These are phyloP conservation scores for Cyanistes caeruleus DNA, from an alignment of 2,113 vertebrate species.

Conservation along the genomic window DNA sequence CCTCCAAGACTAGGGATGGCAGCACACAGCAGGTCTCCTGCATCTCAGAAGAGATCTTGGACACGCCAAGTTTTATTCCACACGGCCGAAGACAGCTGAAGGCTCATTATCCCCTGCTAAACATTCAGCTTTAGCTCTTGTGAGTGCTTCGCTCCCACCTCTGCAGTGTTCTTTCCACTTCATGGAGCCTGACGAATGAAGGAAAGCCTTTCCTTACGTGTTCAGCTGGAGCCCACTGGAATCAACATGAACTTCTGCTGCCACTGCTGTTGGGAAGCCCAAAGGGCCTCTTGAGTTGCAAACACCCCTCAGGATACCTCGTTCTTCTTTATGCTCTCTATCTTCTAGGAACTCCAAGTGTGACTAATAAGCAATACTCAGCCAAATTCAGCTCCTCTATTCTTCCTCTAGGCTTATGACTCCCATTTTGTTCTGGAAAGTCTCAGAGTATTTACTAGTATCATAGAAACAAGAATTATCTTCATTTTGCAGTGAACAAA, in stretches of 20 bases:
- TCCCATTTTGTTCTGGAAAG: neutral
- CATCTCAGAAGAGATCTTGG: neutral
- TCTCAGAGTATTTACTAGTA: neutral
- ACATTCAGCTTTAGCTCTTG: slow-evolving; percentile 57
- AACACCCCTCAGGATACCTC: slow-evolving; percentile 25
- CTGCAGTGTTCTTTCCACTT: slow-evolving; percentile 57
- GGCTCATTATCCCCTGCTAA: slow-evolving; percentile 39
- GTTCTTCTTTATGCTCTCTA: slow-evolving; percentile 1
- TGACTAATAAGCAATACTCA: neutral
- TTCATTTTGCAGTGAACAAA: neutral
- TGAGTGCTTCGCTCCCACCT: slow-evolving; percentile 54
- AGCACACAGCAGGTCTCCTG: neutral
- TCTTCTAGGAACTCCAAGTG: neutral
- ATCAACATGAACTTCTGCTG: slow-evolving; percentile 57
- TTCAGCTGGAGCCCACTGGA: slow-evolving; percentile 34
- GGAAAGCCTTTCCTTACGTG: slow-evolving; percentile 31
- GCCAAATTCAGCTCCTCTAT: neutral
- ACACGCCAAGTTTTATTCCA: neutral
- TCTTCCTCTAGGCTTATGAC: neutral
- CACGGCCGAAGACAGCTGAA: neutral
- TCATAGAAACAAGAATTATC: neutral
- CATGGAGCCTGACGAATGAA: slow-evolving; percentile 57
- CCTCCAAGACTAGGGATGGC: neutral
- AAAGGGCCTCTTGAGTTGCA: slow-evolving; percentile 21
- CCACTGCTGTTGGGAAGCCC: slow-evolving; percentile 62